phyloP scores from a whole-genome alignment of 23 tunicate genomes.

The Corella eumyota region DNA sequence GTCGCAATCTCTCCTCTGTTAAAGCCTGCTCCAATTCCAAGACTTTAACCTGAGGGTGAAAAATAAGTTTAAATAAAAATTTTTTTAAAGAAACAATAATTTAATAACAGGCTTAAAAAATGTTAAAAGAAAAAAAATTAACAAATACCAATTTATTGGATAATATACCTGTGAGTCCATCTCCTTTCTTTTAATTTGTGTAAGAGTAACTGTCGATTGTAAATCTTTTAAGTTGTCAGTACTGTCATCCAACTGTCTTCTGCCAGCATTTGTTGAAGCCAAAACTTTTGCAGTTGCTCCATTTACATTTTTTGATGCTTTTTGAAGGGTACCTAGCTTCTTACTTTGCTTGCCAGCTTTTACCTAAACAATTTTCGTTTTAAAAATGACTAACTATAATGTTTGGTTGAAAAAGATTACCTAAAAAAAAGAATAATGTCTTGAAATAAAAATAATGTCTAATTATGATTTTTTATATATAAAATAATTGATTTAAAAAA shows the following conservation, averaged over 20 bases:
- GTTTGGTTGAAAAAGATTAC: too few species aligned
- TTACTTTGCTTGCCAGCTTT: conserved; percentile 62
- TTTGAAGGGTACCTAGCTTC: conserved; percentile 36
- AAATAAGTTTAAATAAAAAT: background rate
- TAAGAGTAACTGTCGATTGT: conserved; percentile 30
- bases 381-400: too few species aligned
- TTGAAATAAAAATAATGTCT: too few species aligned
- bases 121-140: background rate
- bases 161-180: conserved; percentile 82
- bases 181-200: conserved; percentile 84
- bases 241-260: conserved; percentile 64
- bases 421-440: too few species aligned
- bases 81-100: background rate
- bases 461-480: too few species aligned
- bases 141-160: conserved; percentile 8
- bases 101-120: background rate
- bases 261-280: conserved; percentile 84
- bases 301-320: conserved; percentile 75
- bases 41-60: conserved; percentile 49
- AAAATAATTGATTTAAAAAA: too few species aligned
- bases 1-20: conserved; percentile 47
- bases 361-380: too few species aligned
- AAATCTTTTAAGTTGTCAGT: conserved; percentile 33
- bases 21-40: conserved; percentile 76
- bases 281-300: conserved; percentile 90